phyloP scores from a whole-genome alignment of 2,113 vertebrate genomes.

The Engystomops pustulosus region DNA sequence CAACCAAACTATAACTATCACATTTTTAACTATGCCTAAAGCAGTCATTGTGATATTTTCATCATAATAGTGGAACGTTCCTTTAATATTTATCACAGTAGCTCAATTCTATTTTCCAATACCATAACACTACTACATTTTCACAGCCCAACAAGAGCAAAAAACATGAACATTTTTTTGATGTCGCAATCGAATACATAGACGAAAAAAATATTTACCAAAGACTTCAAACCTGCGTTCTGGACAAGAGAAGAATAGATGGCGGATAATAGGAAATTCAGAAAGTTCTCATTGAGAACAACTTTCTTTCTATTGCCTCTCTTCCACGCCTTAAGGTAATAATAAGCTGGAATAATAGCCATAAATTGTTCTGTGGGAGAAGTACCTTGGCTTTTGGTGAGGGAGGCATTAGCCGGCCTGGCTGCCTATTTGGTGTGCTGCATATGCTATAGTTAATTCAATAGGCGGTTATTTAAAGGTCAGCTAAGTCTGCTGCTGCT shows the following conservation, averaged over 20 bases:
- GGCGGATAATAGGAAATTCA: not conserved
- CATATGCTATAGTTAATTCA: conserved; percentile 41
- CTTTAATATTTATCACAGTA: too few relatives aligned
- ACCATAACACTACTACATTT: not conserved
- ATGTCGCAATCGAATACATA: not conserved
- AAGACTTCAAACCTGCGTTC: not conserved
- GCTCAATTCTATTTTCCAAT: too few relatives aligned
- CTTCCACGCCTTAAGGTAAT: not conserved
- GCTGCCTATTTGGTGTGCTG: conserved; percentile 30
- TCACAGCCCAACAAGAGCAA: not conserved
- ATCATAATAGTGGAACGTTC: too few relatives aligned
- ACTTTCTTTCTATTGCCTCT: conserved; percentile 3
- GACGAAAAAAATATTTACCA: not conserved
- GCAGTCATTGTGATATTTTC: too few relatives aligned
- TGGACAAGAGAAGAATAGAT: not conserved
- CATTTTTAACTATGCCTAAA: too few relatives aligned
- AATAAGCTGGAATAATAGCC: conserved; percentile 1
- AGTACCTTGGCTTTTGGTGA: conserved; percentile 7
- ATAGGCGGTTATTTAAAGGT: conserved; percentile 47
- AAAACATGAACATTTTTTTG: not conserved
- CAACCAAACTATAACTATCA: too few relatives aligned
- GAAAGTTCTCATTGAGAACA: not conserved
- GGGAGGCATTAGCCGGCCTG: conserved; percentile 13
- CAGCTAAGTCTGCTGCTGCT: conserved; percentile 53
- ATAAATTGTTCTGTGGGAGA: conserved; percentile 11